These are phyloP conservation scores for Virgularia gustaviana DNA, from an alignment of 92 coral and sea anemone species.

Conservation along the genomic window DNA sequence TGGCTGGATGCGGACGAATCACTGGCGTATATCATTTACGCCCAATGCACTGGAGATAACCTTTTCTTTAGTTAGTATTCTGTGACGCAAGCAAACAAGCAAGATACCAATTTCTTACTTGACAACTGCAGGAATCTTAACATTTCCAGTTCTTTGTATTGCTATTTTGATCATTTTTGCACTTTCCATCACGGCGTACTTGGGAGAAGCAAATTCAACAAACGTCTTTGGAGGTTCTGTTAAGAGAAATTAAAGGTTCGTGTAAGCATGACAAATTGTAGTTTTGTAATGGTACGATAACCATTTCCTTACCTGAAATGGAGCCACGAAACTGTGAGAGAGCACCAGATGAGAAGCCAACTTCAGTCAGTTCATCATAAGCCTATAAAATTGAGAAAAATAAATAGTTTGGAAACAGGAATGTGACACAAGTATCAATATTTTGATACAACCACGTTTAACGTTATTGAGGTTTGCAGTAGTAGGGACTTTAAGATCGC, in stretches of 20 bases:
- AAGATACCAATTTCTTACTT: conserved; percentile 54
- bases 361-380: conserved; percentile 89
- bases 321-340: conserved; percentile 20
- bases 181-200: conserved; percentile 87
- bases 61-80: not conserved
- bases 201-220: conserved; percentile 84
- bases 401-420: not conserved
- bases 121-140: conserved; percentile 69
- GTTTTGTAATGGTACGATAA: no score
- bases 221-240: conserved; percentile 59
- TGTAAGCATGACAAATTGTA: no score
- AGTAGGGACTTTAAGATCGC: no score
- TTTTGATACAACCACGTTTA: no score
- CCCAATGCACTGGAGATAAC: not conserved
- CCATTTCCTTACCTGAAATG: conserved; percentile 10
- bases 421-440: no score
- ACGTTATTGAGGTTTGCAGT: no score
- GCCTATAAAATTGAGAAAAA: conserved; percentile 43
- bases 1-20: not conserved
- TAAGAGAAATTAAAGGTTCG: not conserved
- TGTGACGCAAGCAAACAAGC: not conserved
- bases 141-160: conserved; percentile 71
- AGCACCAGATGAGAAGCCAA: conserved; percentile 97
- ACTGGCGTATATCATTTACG: no score
- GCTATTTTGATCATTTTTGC: conserved; percentile 85